phyloP scores from a whole-genome alignment of 2,888 invertebrate species.

The Yponomeuta plumbellus region DNA sequence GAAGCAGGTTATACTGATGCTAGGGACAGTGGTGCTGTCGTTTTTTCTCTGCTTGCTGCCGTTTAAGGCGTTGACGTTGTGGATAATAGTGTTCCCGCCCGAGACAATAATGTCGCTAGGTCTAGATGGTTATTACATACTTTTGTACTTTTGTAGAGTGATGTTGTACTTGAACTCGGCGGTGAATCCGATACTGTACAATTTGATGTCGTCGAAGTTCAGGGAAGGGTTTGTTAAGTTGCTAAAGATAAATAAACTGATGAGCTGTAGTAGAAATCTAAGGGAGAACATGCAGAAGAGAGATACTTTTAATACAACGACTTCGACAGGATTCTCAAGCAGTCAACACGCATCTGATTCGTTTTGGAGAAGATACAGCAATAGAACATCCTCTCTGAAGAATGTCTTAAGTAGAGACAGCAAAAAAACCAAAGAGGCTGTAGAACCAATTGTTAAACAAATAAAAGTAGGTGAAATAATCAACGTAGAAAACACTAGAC shows the following conservation, averaged over 20 bases:
- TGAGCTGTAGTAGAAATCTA: conserved; percentile 59
- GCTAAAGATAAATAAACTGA: conserved; percentile 67
- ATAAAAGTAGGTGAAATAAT: conserved; percentile 65
- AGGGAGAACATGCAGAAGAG: conserved; percentile 77
- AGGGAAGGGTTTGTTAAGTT: conserved; percentile 86
- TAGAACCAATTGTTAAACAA: conserved; percentile 43
- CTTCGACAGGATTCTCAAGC: conserved; percentile 77
- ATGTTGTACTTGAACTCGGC: conserved; percentile 94
- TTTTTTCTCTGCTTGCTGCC: conserved; percentile 95
- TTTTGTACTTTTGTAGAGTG: conserved; percentile 89
- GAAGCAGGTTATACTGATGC: conserved; percentile 90
- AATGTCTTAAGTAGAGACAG: conserved; percentile 54
- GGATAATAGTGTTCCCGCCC: conserved; percentile 87
- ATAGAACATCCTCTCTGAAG: conserved; percentile 62
- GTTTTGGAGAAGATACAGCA: conserved; percentile 79
- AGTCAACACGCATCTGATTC: conserved; percentile 78
- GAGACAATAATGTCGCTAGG: conserved; percentile 82
- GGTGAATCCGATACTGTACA: conserved; percentile 93
- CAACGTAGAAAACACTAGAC: conserved; percentile 62
- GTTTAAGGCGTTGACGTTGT: conserved; percentile 90
- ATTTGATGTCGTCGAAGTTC: conserved; percentile 94
- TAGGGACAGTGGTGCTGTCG: conserved; percentile 91
- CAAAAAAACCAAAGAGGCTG: conserved; percentile 51
- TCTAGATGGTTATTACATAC: conserved; percentile 87
- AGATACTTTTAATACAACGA: conserved; percentile 81